Evolutionary conservation across 2,888 invertebrate species (phyloP).

Genomic region (Drosophila phalerata): DNA sequence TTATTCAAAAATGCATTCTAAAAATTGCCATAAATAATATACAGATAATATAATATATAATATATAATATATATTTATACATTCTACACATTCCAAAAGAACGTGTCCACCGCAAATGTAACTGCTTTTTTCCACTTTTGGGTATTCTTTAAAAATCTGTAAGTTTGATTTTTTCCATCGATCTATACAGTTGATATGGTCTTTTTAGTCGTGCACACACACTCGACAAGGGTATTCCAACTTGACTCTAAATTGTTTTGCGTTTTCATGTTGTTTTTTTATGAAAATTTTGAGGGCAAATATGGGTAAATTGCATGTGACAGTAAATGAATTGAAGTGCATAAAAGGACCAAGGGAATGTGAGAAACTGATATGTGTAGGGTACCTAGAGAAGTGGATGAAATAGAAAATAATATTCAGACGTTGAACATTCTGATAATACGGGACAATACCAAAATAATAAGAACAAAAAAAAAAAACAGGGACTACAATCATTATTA

Average conservation of each 20-base stretch:
- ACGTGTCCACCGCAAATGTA: too few species aligned
- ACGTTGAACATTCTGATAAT: not conserved
- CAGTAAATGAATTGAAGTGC: slow-evolving; percentile 46
- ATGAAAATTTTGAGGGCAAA: slow-evolving; percentile 31
- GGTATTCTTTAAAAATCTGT: too few species aligned
- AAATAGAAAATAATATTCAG: not conserved
- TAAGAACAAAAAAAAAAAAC: too few species aligned
- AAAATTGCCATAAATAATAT: too few species aligned
- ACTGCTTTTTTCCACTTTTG: too few species aligned
- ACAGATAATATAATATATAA: too few species aligned
- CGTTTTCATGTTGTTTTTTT: slow-evolving; percentile 30
- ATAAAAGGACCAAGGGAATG: slow-evolving; percentile 19
- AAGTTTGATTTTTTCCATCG: too few species aligned
- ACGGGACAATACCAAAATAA: not conserved
- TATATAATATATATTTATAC: too few species aligned
- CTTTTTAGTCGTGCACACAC: not conserved
- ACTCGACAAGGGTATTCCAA: not conserved
- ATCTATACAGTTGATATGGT: too few species aligned
- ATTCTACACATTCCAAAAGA: too few species aligned
- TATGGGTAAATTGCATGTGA: slow-evolving; percentile 39
- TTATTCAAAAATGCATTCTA: too few species aligned
- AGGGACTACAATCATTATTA: too few species aligned
- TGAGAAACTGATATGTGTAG: not conserved
- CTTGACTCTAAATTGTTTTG: slow-evolving; percentile 18
- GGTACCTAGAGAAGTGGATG: not conserved